Conservation (phyloP, 2,888 invertebrate species). For the Lycocerus yunnanus region DNA sequence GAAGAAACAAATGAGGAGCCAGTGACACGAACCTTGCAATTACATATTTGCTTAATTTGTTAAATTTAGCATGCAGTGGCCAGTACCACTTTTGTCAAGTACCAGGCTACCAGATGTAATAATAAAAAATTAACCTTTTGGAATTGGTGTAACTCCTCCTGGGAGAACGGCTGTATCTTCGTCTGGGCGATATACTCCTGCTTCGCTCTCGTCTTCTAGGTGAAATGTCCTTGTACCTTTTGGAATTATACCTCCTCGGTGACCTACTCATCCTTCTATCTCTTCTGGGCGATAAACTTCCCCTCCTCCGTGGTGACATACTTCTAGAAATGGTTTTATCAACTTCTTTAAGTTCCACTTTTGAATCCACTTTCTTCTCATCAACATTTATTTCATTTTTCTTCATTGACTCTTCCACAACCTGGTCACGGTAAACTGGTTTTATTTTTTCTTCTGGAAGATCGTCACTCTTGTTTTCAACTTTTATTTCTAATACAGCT, state of each 20-base stretch:
- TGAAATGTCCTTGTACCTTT: slow-evolving; percentile 3
- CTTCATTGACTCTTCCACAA: neutral
- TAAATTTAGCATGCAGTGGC: neutral
- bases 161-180: slow-evolving; percentile 31
- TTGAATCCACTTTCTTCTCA: neutral
- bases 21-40: too few species aligned
- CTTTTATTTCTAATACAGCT: neutral
- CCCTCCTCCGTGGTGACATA: slow-evolving; percentile 10
- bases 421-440: neutral
- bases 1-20: too few species aligned
- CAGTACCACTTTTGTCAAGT: neutral
- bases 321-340: neutral
- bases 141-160: slow-evolving; percentile 15
- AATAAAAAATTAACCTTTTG: neutral
- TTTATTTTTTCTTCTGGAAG: neutral
- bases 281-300: slow-evolving; percentile 5
- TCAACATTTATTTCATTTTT: neutral
- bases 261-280: slow-evolving; percentile 7
- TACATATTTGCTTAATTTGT: neutral
- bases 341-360: neutral
- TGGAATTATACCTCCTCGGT: slow-evolving; percentile 12
- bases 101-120: too few species aligned
- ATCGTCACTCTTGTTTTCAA: neutral
- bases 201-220: slow-evolving; percentile 12
- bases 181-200: slow-evolving; percentile 18